Base-by-base conservation (phyloP, 2,113 vertebrate species). In the Chrysemys picta region DNA sequence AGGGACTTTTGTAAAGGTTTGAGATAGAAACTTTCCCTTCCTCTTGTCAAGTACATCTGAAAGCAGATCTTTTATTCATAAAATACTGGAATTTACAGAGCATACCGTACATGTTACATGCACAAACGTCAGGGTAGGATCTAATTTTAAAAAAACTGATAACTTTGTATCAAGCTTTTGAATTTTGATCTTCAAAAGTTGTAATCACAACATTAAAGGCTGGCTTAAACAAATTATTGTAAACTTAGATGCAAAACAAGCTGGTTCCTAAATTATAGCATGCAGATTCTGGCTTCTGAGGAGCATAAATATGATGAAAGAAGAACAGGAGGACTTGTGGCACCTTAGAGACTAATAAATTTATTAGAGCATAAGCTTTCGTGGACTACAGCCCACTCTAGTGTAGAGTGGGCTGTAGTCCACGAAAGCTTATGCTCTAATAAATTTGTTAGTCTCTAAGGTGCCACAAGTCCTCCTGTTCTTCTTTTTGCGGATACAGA, bases 251-350 rank as follows among this genome's bases (percentile, higher is more conserved):
- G 75, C 0, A 0, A 81, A 22, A 24, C 31, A 29, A 86, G 59
- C 81, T 5, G 45, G 0, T 0, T 7, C 81, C 35, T 3, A 11
- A 53, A 53, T 0, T 0, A 1, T 52, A 4, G 1, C 21, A 56
- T 1, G 84, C 21, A 12, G 78, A 22, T 95, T 62, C 84, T 91
- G 76, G n/a, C 47, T 85, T 8, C 59, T 52, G 56, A 80, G 5
- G 79, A 53, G 62, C 76, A 8, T 12, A 56, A 9, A 59, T 54
- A 52, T 11, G 1, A 4, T 59, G 85, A n/a, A n/a, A n/a, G n/a
- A n/a, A n/a, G n/a, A n/a, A n/a, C n/a, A n/a, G n/a, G n/a, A n/a
- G n/a, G n/a, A n/a, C n/a, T n/a, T n/a, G n/a, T n/a, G n/a, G n/a
- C n/a, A n/a, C n/a, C n/a, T n/a, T n/a, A n/a, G n/a, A n/a, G n/a